A percentile compares a stretch with the other conserved stretches of the same genome.
phyloP scores from a whole-genome alignment of 2,888 invertebrate species.

The Orthosia cruda region DNA sequence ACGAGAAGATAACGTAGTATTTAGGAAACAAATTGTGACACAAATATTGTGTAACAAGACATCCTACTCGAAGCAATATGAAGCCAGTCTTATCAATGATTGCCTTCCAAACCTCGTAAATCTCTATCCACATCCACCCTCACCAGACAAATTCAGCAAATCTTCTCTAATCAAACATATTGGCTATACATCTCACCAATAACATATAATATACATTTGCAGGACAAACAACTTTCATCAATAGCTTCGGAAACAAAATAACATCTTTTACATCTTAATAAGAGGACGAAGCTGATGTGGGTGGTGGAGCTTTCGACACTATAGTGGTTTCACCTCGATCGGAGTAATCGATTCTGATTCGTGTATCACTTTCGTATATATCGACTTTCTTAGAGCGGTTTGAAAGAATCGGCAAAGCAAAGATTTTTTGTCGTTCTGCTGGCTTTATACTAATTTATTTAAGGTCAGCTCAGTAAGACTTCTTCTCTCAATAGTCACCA shows the following conservation, averaged over 20 bases:
- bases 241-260: conserved; percentile 65
- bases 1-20: no score
- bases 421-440: neutral
- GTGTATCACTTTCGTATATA: conserved; percentile 76
- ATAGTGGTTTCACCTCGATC: conserved; percentile 72
- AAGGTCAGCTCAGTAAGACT: neutral
- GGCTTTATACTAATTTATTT: neutral
- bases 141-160: neutral
- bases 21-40: no score
- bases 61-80: no score
- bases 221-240: conserved; percentile 72
- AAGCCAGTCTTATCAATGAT: no score
- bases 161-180: neutral
- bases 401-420: neutral
- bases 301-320: conserved; percentile 77
- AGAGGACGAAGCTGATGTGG: conserved; percentile 76
- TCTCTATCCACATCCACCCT: neutral
- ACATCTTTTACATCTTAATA: conserved; percentile 83
- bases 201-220: conserved; percentile 50
- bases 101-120: neutral
- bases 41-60: no score
- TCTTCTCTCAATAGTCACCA: neutral
- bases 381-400: conserved; percentile 47
- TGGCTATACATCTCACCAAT: conserved; percentile 14
- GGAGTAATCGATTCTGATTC: conserved; percentile 80